These are phyloP conservation scores for Sitta carolinensis DNA, from an alignment of 2,797 vertebrate genomes.

Conservation along the genomic window DNA sequence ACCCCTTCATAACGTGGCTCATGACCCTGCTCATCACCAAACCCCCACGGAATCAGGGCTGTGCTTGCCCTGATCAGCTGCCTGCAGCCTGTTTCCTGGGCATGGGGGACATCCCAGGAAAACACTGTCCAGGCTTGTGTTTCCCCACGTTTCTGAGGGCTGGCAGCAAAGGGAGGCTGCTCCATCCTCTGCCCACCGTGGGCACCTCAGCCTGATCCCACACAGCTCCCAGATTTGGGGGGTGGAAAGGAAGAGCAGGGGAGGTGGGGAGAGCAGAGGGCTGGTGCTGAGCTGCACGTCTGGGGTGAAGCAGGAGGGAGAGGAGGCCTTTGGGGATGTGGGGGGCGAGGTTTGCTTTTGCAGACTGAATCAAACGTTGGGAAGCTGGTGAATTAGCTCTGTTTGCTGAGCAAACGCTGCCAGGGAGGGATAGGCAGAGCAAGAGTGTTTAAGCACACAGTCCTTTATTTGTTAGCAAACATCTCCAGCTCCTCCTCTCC, in stretches of 20 bases:
- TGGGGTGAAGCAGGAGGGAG: background rate
- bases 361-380: slow-evolving; percentile 30
- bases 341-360: slow-evolving; percentile 36
- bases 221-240: background rate
- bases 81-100: too few species aligned
- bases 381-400: slow-evolving; percentile 68
- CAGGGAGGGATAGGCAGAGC: slow-evolving; percentile 51
- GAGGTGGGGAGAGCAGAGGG: background rate
- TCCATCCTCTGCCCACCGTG: background rate
- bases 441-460: slow-evolving; percentile 61
- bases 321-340: background rate
- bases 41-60: accelerated
- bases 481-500: slow-evolving; percentile 27
- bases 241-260: background rate
- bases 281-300: background rate
- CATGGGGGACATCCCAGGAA: background rate
- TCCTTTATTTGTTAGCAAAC: slow-evolving; percentile 67
- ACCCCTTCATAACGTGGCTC: background rate
- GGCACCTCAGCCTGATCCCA: background rate
- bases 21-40: background rate
- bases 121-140: background rate
- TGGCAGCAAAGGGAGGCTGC: background rate
- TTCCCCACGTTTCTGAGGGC: background rate
- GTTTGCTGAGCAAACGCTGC: slow-evolving; percentile 77
- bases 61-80: background rate